Conservation (phyloP, 2,888 invertebrate genomes). For the Pherbina coryleti region DNA sequence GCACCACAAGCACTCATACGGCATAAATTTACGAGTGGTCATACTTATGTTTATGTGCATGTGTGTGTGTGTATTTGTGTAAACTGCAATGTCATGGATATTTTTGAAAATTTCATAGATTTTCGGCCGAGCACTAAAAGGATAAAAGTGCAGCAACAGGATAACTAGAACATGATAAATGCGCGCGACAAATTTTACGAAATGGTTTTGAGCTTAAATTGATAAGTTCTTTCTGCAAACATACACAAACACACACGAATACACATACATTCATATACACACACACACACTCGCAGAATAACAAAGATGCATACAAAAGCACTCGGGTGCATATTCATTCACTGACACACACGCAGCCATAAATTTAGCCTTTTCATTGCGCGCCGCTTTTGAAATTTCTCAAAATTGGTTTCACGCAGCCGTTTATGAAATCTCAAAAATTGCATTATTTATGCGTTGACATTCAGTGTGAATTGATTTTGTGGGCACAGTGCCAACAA, state of each 20-base stretch:
- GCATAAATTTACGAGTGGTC: neutral
- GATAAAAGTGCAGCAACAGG: too few relatives aligned
- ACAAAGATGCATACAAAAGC: neutral
- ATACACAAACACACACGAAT: neutral
- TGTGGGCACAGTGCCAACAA: too few relatives aligned
- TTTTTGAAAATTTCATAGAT: neutral
- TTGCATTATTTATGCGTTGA: too few relatives aligned
- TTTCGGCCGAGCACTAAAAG: neutral
- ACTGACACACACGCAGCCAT: neutral
- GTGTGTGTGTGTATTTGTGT: neutral
- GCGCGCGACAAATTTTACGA: conserved; percentile 1
- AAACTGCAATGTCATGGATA: neutral
- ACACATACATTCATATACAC: too few relatives aligned
- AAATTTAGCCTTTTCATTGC: neutral
- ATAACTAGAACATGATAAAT: conserved; percentile 2
- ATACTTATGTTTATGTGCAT: neutral
- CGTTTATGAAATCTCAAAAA: too few relatives aligned
- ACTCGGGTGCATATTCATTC: neutral
- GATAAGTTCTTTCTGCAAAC: neutral
- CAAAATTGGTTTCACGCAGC: too few relatives aligned
- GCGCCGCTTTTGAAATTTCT: too few relatives aligned
- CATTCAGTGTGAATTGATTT: too few relatives aligned
- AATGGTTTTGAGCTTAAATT: neutral
- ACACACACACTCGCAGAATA: neutral
- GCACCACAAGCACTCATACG: too few relatives aligned